Evolutionary conservation across 2,888 invertebrate genomes (phyloP).

Genomic region (Protodeltote pygarga): DNA sequence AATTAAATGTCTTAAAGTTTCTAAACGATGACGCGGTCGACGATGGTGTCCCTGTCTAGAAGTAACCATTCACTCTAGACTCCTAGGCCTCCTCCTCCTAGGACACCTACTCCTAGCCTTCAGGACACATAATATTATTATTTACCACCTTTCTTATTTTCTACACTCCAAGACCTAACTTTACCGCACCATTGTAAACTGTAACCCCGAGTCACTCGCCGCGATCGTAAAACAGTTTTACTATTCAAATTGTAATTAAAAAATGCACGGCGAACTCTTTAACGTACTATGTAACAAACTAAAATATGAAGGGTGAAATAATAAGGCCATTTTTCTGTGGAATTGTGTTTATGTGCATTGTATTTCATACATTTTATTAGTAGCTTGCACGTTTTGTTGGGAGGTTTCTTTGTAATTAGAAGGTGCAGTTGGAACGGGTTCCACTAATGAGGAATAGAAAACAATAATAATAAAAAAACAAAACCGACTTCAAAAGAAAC

Average conservation of each 20-base stretch:
- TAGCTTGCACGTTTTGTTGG: neutral
- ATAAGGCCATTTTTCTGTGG: neutral
- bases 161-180: conserved; percentile 17
- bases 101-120: too few relatives aligned
- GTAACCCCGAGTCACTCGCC: conserved; percentile 28
- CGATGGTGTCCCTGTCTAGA: too few relatives aligned
- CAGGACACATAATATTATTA: too few relatives aligned
- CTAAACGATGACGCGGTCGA: too few relatives aligned
- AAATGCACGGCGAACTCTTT: conserved; percentile 31
- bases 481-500: too few relatives aligned
- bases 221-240: conserved; percentile 43
- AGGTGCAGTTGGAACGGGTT: too few relatives aligned
- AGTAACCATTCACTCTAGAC: too few relatives aligned
- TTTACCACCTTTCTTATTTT: conserved; percentile 14
- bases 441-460: too few relatives aligned
- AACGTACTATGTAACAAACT: conserved; percentile 19
- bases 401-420: neutral
- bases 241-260: conserved; percentile 54
- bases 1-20: too few relatives aligned
- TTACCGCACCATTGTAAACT: conserved; percentile 46
- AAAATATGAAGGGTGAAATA: neutral
- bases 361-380: conserved; percentile 2
- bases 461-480: too few relatives aligned
- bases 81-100: too few relatives aligned
- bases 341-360: neutral